phyloP scores from a whole-genome alignment of 2,797 vertebrate species.

The Gallinago nigripennis region DNA sequence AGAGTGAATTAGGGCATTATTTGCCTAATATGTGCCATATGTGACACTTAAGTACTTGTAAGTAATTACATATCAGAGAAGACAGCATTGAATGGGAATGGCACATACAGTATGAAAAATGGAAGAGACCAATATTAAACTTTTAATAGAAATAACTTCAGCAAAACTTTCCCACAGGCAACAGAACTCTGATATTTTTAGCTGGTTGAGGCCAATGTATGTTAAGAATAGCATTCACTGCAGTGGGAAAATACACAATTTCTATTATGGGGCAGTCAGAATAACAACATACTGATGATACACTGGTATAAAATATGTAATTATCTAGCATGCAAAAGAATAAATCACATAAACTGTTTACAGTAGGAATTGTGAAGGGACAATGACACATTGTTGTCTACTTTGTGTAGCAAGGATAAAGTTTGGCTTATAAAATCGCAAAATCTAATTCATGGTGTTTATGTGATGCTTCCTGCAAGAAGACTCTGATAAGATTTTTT shows the following conservation, averaged over 20 bases:
- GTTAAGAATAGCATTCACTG: slow-evolving; percentile 76
- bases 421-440: slow-evolving; percentile 29
- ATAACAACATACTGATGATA: slow-evolving; percentile 53
- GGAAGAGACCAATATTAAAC: slow-evolving; percentile 29
- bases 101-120: slow-evolving; percentile 41
- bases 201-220: slow-evolving; percentile 57
- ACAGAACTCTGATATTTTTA: slow-evolving; percentile 76
- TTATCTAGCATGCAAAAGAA: slow-evolving; percentile 61
- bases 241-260: slow-evolving; percentile 75
- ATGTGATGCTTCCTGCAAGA: slow-evolving; percentile 40
- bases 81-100: not conserved
- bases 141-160: slow-evolving; percentile 62
- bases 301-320: slow-evolving; percentile 60
- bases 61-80: slow-evolving; percentile 38
- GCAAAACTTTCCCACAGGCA: slow-evolving; percentile 76
- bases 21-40: slow-evolving; percentile 42
- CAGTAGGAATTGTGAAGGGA: slow-evolving; percentile 42
- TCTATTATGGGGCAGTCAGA: slow-evolving; percentile 58
- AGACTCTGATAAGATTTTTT: not conserved
- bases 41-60: slow-evolving; percentile 41
- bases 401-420: not conserved
- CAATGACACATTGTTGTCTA: slow-evolving; percentile 37
- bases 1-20: slow-evolving; percentile 64
- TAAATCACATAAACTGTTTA: slow-evolving; percentile 71
- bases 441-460: slow-evolving; percentile 16